Evolutionary conservation across 2,888 invertebrate species (phyloP), one percentile per base, ranked within the genome.

Genomic region (Diarsia dahlii): DNA sequence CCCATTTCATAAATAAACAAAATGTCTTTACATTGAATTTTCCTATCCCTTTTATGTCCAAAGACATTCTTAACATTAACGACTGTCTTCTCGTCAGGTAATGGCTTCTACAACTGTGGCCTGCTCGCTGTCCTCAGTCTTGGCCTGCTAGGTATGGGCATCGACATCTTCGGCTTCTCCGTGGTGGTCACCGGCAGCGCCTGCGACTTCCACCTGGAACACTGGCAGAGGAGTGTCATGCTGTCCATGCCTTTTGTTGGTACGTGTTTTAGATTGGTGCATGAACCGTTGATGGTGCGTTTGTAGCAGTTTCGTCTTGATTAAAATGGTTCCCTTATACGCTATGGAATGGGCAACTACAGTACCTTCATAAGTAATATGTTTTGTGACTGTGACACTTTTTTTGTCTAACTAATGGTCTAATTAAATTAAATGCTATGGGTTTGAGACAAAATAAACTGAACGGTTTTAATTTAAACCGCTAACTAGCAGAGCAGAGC

Each of bases 181-280:
- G 97, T 97, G 89, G 95, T 97, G 39, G 93, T 97, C 62, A 97
- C 97, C 0, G 97, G 97, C 3, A 96, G 97, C 28, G 95, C 95
- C 60, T 97, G 97, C 85, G 97, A 97, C 87, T 94, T 97, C 50
- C 89, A 91, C 12, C 92, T 97, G 84, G 93, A 91, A 12, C 92
- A 97, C 82, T 91, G 94, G 78, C 96, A 97, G 88, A 96, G 96
- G 79, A 97, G 96, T 1, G 89, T 96, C 2, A 91, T 97, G 50
- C 96, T 97, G 45, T 97, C 97, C 3, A 97, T 97, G 96, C 95
- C 97, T 20, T 97, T 97, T 87, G 95, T 96, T 88, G 97, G 97
- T 97, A 84, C 78, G 86, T 78, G 63, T 48, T 63, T 4, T 2
- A 2, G 4, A 9, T 8, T n/a, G 3, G 65, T n/a, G n/a, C 15